Evolutionary conservation across 2,888 invertebrate genomes (phyloP), one percentile per base, ranked within the genome.

Genomic region (Pheosia gnoma): DNA sequence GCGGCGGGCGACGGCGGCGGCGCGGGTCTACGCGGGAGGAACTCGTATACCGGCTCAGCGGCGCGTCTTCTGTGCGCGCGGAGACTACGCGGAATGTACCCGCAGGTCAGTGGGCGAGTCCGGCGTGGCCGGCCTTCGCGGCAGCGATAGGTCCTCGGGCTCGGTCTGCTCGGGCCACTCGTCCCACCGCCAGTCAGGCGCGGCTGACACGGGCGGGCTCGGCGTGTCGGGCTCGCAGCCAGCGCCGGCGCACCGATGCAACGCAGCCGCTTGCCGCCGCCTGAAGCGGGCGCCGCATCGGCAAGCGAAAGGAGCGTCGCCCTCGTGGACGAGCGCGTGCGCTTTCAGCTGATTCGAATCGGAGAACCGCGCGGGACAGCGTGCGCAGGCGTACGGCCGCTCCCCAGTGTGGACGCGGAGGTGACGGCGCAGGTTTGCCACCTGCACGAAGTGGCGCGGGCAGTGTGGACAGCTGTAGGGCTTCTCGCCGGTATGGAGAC

Each of bases 311-410:
- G 98, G 98, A 76, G 98, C 98, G 86, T 98, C 97, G 49, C 98
- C 97, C 74, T 97, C 97, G 90, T 98, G 98, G 61, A 98, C 97
- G 70, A 98, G 90, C 80, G 96, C 95, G 84, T 98, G 98, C 5
- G 98, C 98, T 88, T 98, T 98, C 61, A 98, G 93, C 86, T 98
- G 98, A 84, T 98, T 98, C 6, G 97, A 97, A 87, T 98, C 98
- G 67, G 98, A 97, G 90, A 98, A 98, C 72, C 96, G 96, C 49
- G 97, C 96, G 7, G 96, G 95, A 88, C 98, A 98, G 63, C 97
- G 94, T 69, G 97, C 96, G 88, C 98, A 98, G 10, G 96, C 96
- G 88, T 98, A 98, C 0, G 98, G 98, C 25, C 97, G 95, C 87
- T 98, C 98, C 3, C 98, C 98, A 0, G 98, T 98, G 87, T 98